Evolutionary conservation across 2,888 invertebrate genomes (phyloP), one percentile per base, ranked within the genome.

Genomic region (Aquatica leii): DNA sequence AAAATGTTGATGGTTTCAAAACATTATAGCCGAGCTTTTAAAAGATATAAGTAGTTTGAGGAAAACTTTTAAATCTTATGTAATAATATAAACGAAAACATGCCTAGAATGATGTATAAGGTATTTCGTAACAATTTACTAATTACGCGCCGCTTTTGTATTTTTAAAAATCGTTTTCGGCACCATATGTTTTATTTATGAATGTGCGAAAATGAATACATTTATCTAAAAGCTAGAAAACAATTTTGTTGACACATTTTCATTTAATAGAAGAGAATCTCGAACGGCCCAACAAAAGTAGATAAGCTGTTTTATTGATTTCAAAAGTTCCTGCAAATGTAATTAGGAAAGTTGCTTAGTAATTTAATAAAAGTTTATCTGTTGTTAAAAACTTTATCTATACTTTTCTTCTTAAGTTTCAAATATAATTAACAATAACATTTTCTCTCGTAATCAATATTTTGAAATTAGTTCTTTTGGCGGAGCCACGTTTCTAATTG

Each of bases 351-450:
- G 41, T 43, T 43, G 41, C 17, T 43, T 43, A 43, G 41, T 43
- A 43, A 43, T 43, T 43, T 43, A 43, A 43, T 43, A 43, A 43
- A 43, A 43, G 41, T 43, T 43, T 43, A 43, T 43, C 41, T 43
- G 41, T 43, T 43, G 41, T 43, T 43, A 14, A 43, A 43, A 43
- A 43, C 41, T 43, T n/a, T n/a, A n/a, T n/a, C n/a, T n/a, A n/a
- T n/a, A n/a, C n/a, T n/a, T 43, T 43, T 43, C 15, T 43, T 43
- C 41, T 43, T 43, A 43, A 43, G 41, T 43, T 43, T 43, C 41
- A 43, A 43, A 43, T 43, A 14, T 43, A 43, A 43, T 43, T 43
- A 43, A 43, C 41, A 43, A 43, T 43, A 43, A 43, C 41, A 43
- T 43, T 43, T 2, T 43, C 41, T 17, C n/a, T 43, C 41, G 14